Percentiles rank a stretch among this genome's conserved stretches.
These are phyloP conservation scores for Drymodes brunneopygia DNA, from an alignment of 2,113 vertebrate genomes.

Conservation along the genomic window DNA sequence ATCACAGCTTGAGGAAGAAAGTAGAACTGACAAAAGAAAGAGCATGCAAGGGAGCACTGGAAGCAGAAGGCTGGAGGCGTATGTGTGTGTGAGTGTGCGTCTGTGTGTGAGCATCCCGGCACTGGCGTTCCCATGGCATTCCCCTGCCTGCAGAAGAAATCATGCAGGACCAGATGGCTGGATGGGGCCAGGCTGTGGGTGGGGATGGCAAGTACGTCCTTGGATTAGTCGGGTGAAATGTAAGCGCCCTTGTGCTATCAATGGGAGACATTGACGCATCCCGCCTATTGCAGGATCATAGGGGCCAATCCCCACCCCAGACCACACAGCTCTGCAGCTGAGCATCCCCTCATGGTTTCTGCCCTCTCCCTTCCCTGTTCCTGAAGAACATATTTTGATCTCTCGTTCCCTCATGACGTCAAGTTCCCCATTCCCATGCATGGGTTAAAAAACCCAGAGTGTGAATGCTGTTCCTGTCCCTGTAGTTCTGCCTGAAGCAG, in stretches of 20 bases:
- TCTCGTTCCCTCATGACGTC: background rate
- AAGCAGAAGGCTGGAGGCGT: constrained; percentile 46
- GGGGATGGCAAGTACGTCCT: background rate
- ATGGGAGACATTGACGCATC: background rate
- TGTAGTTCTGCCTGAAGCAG: background rate
- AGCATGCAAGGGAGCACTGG: background rate
- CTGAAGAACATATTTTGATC: background rate
- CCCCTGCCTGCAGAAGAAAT: constrained; percentile 39
- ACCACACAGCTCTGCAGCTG: background rate
- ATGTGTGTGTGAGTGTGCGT: background rate
- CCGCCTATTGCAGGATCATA: background rate
- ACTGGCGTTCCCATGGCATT: constrained; percentile 29
- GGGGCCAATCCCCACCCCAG: background rate
- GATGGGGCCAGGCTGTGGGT: background rate
- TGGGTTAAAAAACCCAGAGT: background rate
- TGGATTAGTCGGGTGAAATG: background rate
- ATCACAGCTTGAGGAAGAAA: background rate
- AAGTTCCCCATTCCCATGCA: background rate
- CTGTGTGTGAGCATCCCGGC: background rate
- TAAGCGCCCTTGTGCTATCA: background rate
- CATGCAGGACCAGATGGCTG: background rate
- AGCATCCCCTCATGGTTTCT: background rate
- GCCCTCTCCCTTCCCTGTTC: background rate
- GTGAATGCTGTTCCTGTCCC: background rate
- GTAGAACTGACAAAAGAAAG: constrained; percentile 14